Evolutionary conservation across 2,888 invertebrate genomes (phyloP), one percentile per base, ranked within the genome.

Genomic region (Rotaria magnacalcarata): DNA sequence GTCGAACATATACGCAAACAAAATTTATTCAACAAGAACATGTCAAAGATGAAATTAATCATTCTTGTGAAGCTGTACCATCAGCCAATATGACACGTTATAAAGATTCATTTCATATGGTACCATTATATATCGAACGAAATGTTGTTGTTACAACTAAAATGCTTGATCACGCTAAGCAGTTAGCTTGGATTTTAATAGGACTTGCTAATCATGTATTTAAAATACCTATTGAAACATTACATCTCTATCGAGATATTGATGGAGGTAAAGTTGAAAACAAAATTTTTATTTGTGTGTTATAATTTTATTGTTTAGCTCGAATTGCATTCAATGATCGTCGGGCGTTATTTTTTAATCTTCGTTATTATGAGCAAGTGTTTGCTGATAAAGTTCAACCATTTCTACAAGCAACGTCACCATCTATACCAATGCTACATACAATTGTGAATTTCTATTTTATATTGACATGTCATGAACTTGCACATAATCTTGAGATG

Each of bases 31-130:
- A 80, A 80, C 80, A 80, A 80, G 80, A 80, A 80, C 80, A 80
- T 80, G 47, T 80, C 34, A 43, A 80, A 80, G 47, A 80, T n/a
- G 80, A 80, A 43, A 80, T 80, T 16, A 47, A 80, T 80, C 80
- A 80, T 80, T 80, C 80, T n/a, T 80, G 80, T 47, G 80, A 80
- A 80, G 80, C 80, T n/a, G 80, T 80, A 43, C 43, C 43, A 47
- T 43, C 80, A 14, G 80, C 80, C 10, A 80, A 80, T 80, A 80
- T 80, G 80, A 80, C 80, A 47, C 80, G 80, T 43, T n/a, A 43
- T n/a, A 47, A 43, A 80, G 47, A 80, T 47, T 47, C 47, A 47
- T 80, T 80, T 80, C 43, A 80, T n/a, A 1, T 24, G 24, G 10
- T 80, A 47, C 80, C 80, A 80, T 80, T 80, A 11, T 80, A 47